Evolutionary conservation across 2,888 invertebrate genomes (phyloP).

Genomic region (Phorcus lineatus): DNA sequence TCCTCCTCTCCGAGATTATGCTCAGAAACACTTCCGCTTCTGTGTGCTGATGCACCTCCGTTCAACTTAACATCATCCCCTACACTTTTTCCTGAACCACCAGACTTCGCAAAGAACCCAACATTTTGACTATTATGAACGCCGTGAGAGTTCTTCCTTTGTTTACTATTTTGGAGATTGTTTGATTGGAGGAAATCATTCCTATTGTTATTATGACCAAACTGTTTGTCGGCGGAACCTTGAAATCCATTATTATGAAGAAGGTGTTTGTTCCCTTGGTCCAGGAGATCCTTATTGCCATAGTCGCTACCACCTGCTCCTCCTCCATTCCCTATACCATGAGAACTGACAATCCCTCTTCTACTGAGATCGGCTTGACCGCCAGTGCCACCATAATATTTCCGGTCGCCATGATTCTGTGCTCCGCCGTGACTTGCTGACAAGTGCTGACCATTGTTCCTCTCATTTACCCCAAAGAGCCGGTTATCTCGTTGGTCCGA

Average conservation of each 20-base stretch:
- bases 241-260: constrained; percentile 26
- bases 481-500: constrained; percentile 29
- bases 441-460: constrained; percentile 34
- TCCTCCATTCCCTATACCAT: not conserved
- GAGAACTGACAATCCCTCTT: not conserved
- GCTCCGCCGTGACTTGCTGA: constrained; percentile 30
- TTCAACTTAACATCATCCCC: constrained; percentile 28
- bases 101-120: constrained; percentile 36
- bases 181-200: constrained; percentile 34
- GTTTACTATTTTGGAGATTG: constrained; percentile 30
- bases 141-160: constrained; percentile 34
- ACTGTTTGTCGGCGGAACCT: constrained; percentile 34
- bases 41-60: constrained; percentile 32
- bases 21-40: constrained; percentile 29
- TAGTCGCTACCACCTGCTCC: constrained; percentile 32
- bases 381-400: constrained; percentile 36
- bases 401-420: constrained; percentile 30
- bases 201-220: constrained; percentile 32
- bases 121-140: constrained; percentile 31
- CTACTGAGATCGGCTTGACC: not conserved
- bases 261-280: constrained; percentile 24
- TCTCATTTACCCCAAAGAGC: constrained; percentile 35
- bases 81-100: constrained; percentile 34
- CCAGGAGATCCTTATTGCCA: constrained; percentile 25
- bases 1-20: constrained; percentile 29